Base-by-base conservation (phyloP, 2,797 vertebrate genomes). In the Chaetophractus vellerosus region DNA sequence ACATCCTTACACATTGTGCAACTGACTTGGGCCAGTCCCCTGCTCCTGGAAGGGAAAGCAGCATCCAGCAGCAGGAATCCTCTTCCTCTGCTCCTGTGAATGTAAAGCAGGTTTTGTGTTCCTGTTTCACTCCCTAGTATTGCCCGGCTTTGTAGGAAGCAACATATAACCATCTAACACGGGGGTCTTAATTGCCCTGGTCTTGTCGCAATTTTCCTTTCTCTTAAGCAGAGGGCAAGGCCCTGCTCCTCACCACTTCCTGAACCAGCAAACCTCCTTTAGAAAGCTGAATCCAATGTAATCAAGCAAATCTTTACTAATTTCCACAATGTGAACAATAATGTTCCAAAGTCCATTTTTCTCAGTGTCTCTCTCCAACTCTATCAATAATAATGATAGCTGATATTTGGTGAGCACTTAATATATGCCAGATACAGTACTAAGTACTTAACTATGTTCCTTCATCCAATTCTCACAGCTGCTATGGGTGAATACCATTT, bases 11-110 rank as follows among this genome's bases (percentile, higher is more conserved):
- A 96, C 96, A 0, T 57, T 72, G 0, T 78, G 95, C 96, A 93
- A 90, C 96, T 83, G 97, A 93, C 97, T 82, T 93, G 97, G 96
- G 96, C 96, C 90, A 97, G 95, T 95, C 97, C 94, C 89, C 94
- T 69, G 41, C 91, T 97, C 90, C 95, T 93, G 92, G 97, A 96
- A 96, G 38, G 88, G 83, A 7, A 83, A 89, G 94, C 92, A 94
- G 86, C 96, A 83, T 91, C 95, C 55, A 28, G 92, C 33, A 90
- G 93, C 63, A 95, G 94, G 96, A 93, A 96, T 95, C 94, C 95
- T 97, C 96, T 96, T 97, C 96, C 82, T 97, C 97, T 94, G 97
- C 69, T 79, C 66, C 12, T 90, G 94, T 90, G 92, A 95, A 96
- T 64, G 82, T 91, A 95, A 94, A 97, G 96, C 96, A 93, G 95